Base-by-base conservation (phyloP, 2,797 vertebrate genomes). In the Pogonophryne albipinna region DNA sequence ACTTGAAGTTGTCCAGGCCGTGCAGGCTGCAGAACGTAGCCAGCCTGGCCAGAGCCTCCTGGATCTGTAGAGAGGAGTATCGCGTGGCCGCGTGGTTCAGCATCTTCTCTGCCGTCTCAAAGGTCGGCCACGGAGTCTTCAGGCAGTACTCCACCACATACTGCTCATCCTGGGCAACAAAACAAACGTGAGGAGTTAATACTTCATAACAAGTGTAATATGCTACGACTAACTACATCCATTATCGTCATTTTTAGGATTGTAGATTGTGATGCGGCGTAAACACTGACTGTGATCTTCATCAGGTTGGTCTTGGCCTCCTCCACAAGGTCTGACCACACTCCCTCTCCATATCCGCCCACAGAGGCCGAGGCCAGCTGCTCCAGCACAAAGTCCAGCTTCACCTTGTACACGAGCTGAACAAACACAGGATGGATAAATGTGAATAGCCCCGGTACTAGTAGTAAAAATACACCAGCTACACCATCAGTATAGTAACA, bases 321-420 rank as follows among this genome's bases (percentile, higher is more conserved):
- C 38, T 95, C 92, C 16, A 97, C 95, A 47, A 98, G 95, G 11
- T 96, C 94, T 17, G 95, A 91, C 94, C 95, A 97, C 23, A 91
- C 70, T 0, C 93, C 85, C 1, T 90, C 93, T 51, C 94, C 90
- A 1, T 89, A 94, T 49, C 80, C 90, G 0, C 88, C 94, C 38
- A 90, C 77, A 1, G 96, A 97, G n/a, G 95, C 94, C 42, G 96
- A 95, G 69, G 96, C 96, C 57, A 99, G 81, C 86, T 96, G 96
- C 88, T 98, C 97, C 91, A 99, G 88, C 76, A 98, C 94, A 78
- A 95, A 95, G 74, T 96, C 97, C 20, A 97, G 93, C 93, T 97
- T 99, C 58, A 99, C 97, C 92, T 99, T 99, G 81, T 99, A 97
- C 31, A 99, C 98, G 51, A 99, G 96, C 98, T 99, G 83, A 68